Evolutionary conservation across 1,140 invertebrate species (phyloP).

Genomic region (Paraescarpia echinospica): DNA sequence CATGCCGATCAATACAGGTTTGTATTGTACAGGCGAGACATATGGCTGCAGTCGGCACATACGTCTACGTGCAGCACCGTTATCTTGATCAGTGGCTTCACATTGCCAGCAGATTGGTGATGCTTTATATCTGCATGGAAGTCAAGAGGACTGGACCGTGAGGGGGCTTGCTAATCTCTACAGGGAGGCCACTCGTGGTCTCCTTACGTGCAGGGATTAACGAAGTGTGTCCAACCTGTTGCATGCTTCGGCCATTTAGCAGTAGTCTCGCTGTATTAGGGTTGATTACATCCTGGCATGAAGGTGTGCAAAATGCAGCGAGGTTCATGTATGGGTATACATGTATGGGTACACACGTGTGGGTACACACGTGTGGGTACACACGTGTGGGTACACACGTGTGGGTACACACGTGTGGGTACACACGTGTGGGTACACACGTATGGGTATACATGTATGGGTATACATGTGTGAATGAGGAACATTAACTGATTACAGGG

Average conservation of each 20-base stretch:
- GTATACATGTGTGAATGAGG: not conserved
- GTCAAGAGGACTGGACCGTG: not conserved
- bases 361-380: not conserved
- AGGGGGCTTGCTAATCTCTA: not conserved
- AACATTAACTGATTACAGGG: not conserved
- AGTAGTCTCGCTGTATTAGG: not conserved
- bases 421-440: not conserved
- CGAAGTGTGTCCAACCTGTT: not conserved
- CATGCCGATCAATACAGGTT: not conserved
- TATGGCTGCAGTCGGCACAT: not conserved
- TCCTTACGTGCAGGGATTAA: not conserved
- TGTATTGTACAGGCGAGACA: not conserved
- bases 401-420: too few relatives aligned
- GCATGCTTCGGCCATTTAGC: not conserved
- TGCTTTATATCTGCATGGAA: not conserved
- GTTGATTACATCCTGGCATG: not conserved
- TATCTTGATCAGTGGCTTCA: not conserved
- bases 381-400: too few relatives aligned
- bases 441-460: not conserved
- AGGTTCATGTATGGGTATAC: too few relatives aligned
- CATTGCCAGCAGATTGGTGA: not conserved
- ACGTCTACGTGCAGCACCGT: not conserved
- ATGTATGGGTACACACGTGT: not conserved
- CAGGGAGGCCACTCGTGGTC: not conserved
- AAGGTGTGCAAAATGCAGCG: not conserved